Evolutionary conservation across 2,113 vertebrate genomes (phyloP).

Genomic region (Pterocles burchelli): DNA sequence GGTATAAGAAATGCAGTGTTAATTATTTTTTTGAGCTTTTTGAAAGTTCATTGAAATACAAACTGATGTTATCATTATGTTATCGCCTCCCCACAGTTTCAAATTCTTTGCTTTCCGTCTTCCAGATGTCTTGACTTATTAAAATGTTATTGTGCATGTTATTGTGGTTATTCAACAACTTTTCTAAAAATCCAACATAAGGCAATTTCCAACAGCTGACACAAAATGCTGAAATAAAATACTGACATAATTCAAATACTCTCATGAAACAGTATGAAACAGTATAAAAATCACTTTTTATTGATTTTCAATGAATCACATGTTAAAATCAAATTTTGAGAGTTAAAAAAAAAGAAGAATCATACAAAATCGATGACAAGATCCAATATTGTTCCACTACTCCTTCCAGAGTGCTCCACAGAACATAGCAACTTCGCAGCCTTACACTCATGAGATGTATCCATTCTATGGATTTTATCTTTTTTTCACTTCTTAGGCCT

Average conservation of each 20-base stretch:
- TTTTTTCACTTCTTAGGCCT: background rate
- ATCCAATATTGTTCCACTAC: background rate
- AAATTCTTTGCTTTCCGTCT: background rate
- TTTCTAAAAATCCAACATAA: background rate
- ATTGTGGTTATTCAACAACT: background rate
- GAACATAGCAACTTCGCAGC: background rate
- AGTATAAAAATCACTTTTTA: slow-evolving; percentile 5
- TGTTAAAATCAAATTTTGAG: background rate
- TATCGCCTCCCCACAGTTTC: background rate
- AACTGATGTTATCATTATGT: background rate
- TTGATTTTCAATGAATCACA: slow-evolving; percentile 5
- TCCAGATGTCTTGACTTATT: background rate
- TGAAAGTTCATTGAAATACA: background rate
- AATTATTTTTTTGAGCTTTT: background rate
- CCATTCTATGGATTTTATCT: background rate
- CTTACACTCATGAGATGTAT: background rate
- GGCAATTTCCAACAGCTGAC: background rate
- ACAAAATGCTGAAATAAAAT: background rate
- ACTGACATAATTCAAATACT: background rate
- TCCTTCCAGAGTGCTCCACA: background rate
- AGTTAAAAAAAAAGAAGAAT: background rate
- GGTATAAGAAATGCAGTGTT: background rate
- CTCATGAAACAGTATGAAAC: background rate
- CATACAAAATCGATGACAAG: background rate
- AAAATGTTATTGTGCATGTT: background rate